A percentile compares a stretch with the other conserved stretches of the same genome.
phyloP scores from a whole-genome alignment of 2,797 vertebrate genomes.

The Trachurus trachurus region DNA sequence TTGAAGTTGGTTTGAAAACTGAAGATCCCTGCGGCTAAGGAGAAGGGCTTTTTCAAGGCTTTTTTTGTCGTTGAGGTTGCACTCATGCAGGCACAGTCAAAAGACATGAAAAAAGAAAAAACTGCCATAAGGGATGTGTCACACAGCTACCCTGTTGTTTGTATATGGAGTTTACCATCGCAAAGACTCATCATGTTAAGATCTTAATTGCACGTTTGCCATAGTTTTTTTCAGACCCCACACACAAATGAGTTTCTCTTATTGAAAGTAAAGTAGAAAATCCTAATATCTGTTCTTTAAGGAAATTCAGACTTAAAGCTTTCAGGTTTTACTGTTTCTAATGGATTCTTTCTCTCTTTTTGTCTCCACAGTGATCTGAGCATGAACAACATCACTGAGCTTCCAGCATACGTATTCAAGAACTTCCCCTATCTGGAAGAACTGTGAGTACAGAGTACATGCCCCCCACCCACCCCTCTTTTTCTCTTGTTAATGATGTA shows the following conservation, averaged over 20 bases:
- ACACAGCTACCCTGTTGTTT: constrained; percentile 35
- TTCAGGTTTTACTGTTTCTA: constrained; percentile 5
- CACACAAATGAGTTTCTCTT: not conserved
- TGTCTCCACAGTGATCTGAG: constrained; percentile 93
- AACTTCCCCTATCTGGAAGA: constrained; percentile 96
- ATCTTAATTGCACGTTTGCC: not conserved
- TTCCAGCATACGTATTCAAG: constrained; percentile 95
- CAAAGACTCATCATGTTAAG: not conserved
- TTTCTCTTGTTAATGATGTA: constrained; percentile 52
- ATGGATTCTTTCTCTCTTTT: constrained; percentile 20
- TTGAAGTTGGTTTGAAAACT: constrained; percentile 76
- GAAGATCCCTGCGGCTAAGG: constrained; percentile 76
- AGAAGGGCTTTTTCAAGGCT: constrained; percentile 64
- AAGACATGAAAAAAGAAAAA: constrained; percentile 20
- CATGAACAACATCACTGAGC: constrained; percentile 99
- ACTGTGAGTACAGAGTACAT: constrained; percentile 94
- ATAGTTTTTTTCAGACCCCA: not conserved
- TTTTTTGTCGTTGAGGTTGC: constrained; percentile 48
- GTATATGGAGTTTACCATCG: not conserved
- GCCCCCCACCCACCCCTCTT: not conserved
- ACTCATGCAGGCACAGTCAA: constrained; percentile 53
- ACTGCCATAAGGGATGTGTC: constrained; percentile 27
- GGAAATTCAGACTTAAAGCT: not conserved
- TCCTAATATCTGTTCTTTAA: not conserved
- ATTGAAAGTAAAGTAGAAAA: too few relatives aligned